Evolutionary conservation across 2,113 vertebrate species (phyloP).

Genomic region (Neofelis nebulosa): DNA sequence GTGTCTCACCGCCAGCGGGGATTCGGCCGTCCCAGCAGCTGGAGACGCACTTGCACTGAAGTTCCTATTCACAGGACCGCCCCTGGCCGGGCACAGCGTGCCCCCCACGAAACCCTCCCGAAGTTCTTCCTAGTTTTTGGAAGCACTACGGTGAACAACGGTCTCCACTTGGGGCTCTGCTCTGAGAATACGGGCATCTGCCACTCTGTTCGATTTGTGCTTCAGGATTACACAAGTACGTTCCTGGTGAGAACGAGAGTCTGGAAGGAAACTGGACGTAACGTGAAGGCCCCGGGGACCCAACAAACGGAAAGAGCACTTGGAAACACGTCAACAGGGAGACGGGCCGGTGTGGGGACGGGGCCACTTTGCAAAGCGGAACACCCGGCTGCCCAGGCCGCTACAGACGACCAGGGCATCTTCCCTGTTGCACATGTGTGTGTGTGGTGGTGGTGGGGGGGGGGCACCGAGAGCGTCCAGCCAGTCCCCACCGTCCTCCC

Average conservation of each 20-base stretch:
- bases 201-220: neutral
- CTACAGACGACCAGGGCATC: neutral
- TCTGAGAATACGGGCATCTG: neutral
- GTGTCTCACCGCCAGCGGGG: too few species aligned
- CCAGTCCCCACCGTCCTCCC: neutral
- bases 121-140: neutral
- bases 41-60: neutral
- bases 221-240: neutral
- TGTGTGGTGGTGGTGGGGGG: too few species aligned
- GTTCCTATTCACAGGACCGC: neutral
- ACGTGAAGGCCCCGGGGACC: neutral
- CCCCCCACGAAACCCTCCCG: accelerated
- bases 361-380: neutral
- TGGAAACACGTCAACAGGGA: neutral
- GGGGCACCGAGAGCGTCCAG: neutral
- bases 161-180: neutral
- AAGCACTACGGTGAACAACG: neutral
- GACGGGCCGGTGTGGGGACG: too few species aligned
- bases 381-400: neutral
- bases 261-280: neutral
- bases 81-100: neutral
- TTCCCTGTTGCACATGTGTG: neutral
- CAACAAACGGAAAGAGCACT: neutral
- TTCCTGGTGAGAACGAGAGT: neutral
- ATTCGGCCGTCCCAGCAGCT: neutral